These are phyloP conservation scores for Terebella lapidaria DNA, from an alignment of 2,888 invertebrate species.

Conservation along the genomic window DNA sequence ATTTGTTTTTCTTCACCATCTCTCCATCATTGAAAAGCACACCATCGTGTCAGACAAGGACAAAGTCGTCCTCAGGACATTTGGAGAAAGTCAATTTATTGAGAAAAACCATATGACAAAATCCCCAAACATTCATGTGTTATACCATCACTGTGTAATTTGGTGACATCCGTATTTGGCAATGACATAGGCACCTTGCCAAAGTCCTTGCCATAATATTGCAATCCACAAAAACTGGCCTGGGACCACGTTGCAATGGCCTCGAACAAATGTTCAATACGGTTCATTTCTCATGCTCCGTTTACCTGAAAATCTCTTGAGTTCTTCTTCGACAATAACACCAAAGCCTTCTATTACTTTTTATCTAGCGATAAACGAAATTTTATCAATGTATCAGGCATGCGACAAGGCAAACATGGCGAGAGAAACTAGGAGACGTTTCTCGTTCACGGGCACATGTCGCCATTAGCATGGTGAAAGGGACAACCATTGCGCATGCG, in stretches of 20 bases:
- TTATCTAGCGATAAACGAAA: not conserved
- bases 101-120: too few species aligned
- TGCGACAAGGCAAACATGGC: not conserved
- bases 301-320: not conserved
- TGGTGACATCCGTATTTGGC: too few species aligned
- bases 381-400: not conserved
- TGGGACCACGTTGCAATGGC: constrained; percentile 5
- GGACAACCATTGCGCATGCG: not conserved
- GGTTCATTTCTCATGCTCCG: not conserved
- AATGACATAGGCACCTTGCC: too few species aligned
- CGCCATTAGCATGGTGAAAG: constrained; percentile 5
- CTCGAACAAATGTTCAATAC: not conserved
- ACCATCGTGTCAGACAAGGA: too few species aligned
- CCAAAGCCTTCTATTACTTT: not conserved
- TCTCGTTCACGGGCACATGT: constrained; percentile 1
- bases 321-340: not conserved
- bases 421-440: not conserved
- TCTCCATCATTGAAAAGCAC: too few species aligned
- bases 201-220: too few species aligned
- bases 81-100: not conserved
- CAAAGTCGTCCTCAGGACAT: too few species aligned
- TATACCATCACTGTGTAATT: too few species aligned
- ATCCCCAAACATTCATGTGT: too few species aligned
- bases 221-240: too few species aligned
- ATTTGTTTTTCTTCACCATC: not conserved